These are phyloP conservation scores for Drosophila cardini DNA, from an alignment of 1,140 invertebrate species.

Conservation along the genomic window DNA sequence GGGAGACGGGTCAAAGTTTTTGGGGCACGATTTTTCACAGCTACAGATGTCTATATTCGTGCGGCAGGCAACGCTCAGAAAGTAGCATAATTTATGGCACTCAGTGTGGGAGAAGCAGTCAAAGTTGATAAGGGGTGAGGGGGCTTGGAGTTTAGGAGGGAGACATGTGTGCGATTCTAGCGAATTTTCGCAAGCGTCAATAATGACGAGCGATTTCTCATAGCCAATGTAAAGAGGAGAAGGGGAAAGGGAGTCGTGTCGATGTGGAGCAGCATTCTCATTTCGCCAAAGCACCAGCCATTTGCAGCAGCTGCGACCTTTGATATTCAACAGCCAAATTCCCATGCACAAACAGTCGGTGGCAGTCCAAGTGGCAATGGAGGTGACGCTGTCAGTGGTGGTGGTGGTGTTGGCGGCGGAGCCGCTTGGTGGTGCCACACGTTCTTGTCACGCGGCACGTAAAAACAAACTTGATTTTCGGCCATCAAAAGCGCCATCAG, in stretches of 20 bases:
- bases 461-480: constrained; percentile 83
- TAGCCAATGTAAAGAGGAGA: constrained; percentile 38
- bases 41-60: constrained; percentile 77
- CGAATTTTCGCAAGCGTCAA: constrained; percentile 78
- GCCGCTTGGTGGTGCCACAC: constrained; percentile 39
- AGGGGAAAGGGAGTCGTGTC: neutral
- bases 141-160: neutral
- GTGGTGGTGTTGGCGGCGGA: too few relatives aligned
- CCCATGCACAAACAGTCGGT: constrained; percentile 45
- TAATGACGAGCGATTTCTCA: constrained; percentile 83
- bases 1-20: constrained; percentile 72
- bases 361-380: neutral
- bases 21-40: constrained; percentile 81
- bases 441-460: constrained; percentile 63
- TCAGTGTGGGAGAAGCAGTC: neutral
- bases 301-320: constrained; percentile 82
- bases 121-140: neutral
- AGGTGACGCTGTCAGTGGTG: constrained; percentile 11
- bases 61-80: constrained; percentile 38
- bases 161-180: constrained; percentile 53
- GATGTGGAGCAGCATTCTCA: constrained; percentile 45
- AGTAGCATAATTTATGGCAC: constrained; percentile 77
- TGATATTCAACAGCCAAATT: constrained; percentile 68
- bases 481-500: constrained; percentile 80
- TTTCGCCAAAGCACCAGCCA: constrained; percentile 79